phyloP scores from a whole-genome alignment of 1,140 invertebrate species.

The Nasonia longicornis region DNA sequence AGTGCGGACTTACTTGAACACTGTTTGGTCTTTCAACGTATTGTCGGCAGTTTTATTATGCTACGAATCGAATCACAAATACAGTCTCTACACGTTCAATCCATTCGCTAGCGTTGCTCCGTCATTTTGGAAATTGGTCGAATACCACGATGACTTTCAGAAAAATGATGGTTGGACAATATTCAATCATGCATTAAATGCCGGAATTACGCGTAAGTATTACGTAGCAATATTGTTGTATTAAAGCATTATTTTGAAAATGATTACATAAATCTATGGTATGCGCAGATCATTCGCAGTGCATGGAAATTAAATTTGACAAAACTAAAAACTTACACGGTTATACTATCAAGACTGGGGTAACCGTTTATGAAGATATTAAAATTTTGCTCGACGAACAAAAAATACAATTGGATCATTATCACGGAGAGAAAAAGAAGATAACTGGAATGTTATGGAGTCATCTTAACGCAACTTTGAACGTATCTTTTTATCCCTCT shows the following conservation, averaged over 20 bases:
- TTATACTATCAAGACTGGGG: background rate
- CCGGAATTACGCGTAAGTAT: background rate
- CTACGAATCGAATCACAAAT: background rate
- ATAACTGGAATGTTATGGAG: background rate
- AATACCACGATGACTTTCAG: background rate
- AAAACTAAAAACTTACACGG: background rate
- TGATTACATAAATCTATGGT: background rate
- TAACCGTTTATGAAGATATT: background rate
- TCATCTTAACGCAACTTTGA: background rate
- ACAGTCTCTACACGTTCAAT: background rate
- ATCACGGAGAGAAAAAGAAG: background rate
- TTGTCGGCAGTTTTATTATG: background rate
- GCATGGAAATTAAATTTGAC: background rate
- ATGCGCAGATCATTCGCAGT: background rate
- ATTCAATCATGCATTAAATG: background rate
- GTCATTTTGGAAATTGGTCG: background rate
- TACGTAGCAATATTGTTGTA: too few relatives aligned
- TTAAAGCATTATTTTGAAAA: too few relatives aligned
- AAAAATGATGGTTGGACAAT: background rate
- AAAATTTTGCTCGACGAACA: background rate
- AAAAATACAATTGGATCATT: background rate
- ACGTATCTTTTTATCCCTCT: background rate
- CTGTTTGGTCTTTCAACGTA: background rate
- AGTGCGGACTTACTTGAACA: background rate
- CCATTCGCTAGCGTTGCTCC: background rate